phyloP scores from a whole-genome alignment of 2,797 vertebrate genomes.

The Loriculus beryllinus region DNA sequence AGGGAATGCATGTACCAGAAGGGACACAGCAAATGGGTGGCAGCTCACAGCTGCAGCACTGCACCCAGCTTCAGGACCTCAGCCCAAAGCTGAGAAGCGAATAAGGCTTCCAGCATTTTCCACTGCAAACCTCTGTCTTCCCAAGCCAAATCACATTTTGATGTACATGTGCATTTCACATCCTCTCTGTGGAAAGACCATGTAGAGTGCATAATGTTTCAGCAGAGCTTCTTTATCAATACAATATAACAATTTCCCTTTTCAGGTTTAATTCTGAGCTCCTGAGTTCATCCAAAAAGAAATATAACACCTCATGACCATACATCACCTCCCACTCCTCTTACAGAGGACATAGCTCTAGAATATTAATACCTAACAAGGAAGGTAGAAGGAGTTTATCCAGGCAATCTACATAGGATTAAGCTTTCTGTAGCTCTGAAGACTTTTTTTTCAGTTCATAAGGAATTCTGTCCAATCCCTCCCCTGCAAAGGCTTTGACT shows the following conservation, averaged over 20 bases:
- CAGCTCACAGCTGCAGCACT: not conserved
- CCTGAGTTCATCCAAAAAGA: not conserved
- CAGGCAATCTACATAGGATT: not conserved
- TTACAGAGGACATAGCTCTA: accelerated
- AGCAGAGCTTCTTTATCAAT: not conserved
- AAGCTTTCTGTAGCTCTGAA: not conserved
- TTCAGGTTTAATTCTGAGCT: not conserved
- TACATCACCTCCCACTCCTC: not conserved
- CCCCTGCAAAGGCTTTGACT: not conserved
- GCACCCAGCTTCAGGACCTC: not conserved
- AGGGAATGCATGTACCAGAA: accelerated
- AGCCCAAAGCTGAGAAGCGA: not conserved
- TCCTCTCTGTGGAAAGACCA: not conserved
- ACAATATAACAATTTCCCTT: not conserved
- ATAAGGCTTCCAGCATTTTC: not conserved
- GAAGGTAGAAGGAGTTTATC: not conserved
- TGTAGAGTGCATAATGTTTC: not conserved
- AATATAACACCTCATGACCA: not conserved
- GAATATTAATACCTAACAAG: not conserved
- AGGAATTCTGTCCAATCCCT: not conserved
- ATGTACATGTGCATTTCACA: not conserved
- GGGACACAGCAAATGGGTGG: accelerated
- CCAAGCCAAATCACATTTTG: not conserved
- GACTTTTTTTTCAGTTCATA: not conserved
- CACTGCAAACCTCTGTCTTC: not conserved